Evolutionary conservation across 2,113 vertebrate genomes (phyloP).

Genomic region (Cynopterus brachyotis): DNA sequence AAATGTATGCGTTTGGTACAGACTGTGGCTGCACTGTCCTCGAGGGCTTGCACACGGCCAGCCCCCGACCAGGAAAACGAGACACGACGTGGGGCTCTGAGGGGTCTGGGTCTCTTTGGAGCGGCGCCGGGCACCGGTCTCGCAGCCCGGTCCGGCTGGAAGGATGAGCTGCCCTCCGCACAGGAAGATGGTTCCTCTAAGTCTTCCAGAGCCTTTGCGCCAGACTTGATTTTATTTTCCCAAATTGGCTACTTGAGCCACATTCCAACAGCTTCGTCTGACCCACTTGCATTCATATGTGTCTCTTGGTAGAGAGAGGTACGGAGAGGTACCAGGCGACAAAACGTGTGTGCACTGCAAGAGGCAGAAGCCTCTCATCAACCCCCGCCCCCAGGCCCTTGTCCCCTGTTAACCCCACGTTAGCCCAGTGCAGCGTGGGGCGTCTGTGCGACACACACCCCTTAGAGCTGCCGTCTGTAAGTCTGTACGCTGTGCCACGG

Average conservation of each 20-base stretch:
- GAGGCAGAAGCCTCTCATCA: not conserved
- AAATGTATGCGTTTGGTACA: not conserved
- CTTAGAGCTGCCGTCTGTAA: not conserved
- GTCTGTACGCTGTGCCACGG: not conserved
- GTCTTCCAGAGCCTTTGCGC: not conserved
- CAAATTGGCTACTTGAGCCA: not conserved
- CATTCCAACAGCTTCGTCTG: not conserved
- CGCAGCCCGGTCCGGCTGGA: not conserved
- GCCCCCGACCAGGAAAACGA: not conserved
- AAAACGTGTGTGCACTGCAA: not conserved
- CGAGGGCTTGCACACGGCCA: not conserved
- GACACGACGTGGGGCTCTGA: not conserved
- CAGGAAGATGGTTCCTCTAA: not conserved
- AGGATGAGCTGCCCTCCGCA: not conserved
- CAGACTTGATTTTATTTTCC: not conserved
- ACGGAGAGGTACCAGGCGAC: not conserved
- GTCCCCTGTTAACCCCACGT: not conserved
- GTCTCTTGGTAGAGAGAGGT: not conserved
- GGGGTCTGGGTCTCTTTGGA: not conserved
- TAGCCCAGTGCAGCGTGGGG: not conserved
- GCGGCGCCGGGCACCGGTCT: too few relatives aligned
- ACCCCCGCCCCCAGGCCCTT: not conserved
- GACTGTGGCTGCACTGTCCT: not conserved
- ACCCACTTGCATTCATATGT: not conserved
- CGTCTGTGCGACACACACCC: fast-evolving